phyloP scores from a whole-genome alignment of 2,113 vertebrate species.

The Oryzias celebensis region DNA sequence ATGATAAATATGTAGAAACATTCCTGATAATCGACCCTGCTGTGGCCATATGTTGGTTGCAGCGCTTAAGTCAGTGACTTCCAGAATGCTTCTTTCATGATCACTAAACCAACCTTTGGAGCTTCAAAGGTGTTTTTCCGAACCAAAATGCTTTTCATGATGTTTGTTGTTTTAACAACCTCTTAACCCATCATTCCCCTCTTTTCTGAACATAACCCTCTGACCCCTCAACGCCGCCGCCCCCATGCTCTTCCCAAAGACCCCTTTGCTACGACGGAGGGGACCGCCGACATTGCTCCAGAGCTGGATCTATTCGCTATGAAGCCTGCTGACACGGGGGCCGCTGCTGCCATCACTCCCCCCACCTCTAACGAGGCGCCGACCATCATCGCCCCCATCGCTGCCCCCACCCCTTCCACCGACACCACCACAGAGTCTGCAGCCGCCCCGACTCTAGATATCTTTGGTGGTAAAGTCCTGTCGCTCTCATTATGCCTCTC shows the following conservation, averaged over 20 bases:
- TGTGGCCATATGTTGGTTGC: constrained; percentile 4
- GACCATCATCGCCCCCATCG: constrained; percentile 71
- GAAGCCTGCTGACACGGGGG: constrained; percentile 88
- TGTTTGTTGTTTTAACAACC: constrained; percentile 59
- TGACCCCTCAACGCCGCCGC: constrained; percentile 52
- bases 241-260: constrained; percentile 83
- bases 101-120: constrained; percentile 17
- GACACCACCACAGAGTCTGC: constrained; percentile 75
- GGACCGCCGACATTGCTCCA: constrained; percentile 90
- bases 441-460: constrained; percentile 91
- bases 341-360: constrained; percentile 79
- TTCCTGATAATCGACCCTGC: not conserved
- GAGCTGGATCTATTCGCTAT: constrained; percentile 99
- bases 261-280: constrained; percentile 97
- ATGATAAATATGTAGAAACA: not conserved
- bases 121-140: constrained; percentile 14
- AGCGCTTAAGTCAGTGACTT: constrained; percentile 26
- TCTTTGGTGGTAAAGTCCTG: constrained; percentile 97
- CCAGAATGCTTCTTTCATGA: constrained; percentile 25
- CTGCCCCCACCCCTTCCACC: constrained; percentile 79
- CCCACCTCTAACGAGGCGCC: constrained; percentile 84
- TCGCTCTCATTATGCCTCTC: constrained; percentile 61
- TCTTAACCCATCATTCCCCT: constrained; percentile 48
- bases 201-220: constrained; percentile 75
- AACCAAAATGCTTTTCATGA: constrained; percentile 50